These are phyloP conservation scores for Actinernus sp. DNA, from an alignment of 92 coral and sea anemone species.

Conservation along the genomic window DNA sequence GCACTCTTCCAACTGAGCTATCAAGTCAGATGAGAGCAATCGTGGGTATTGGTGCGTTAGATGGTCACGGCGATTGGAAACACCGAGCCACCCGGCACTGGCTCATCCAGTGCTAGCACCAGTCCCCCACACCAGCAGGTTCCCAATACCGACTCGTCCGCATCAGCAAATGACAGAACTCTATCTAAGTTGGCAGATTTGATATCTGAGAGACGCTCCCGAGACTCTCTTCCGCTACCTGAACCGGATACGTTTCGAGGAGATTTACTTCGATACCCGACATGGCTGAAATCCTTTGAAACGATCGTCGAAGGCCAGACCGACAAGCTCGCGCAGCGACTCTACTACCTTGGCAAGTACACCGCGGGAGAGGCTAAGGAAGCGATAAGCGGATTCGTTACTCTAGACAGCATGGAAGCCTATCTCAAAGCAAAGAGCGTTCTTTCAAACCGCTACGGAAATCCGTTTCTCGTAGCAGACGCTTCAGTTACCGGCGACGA, in stretches of 20 bases:
- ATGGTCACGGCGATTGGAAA: no score
- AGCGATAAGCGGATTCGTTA: constrained; percentile 17
- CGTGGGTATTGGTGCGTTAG: no score
- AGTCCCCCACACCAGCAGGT: no score
- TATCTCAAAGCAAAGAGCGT: constrained; percentile 14
- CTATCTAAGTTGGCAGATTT: constrained; percentile 3
- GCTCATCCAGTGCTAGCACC: no score
- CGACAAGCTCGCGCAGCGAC: not conserved
- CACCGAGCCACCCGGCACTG: no score
- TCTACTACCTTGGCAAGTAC: constrained; percentile 14
- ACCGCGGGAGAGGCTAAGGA: constrained; percentile 35
- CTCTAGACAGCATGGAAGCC: constrained; percentile 10
- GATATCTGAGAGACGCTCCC: not conserved
- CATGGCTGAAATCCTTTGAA: constrained; percentile 18
- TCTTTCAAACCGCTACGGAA: constrained; percentile 17
- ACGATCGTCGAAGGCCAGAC: constrained; percentile 9
- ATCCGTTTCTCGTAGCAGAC: constrained; percentile 30
- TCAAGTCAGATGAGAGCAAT: no score
- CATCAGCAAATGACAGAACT: no score
- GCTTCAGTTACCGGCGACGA: constrained; percentile 21
- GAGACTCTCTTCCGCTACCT: constrained; percentile 7
- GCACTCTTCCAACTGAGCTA: no score
- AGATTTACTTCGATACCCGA: constrained; percentile 5
- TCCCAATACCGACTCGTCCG: no score
- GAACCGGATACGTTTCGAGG: constrained; percentile 10